phyloP scores from a whole-genome alignment of 2,113 vertebrate species.

The Notechis scutatus region DNA sequence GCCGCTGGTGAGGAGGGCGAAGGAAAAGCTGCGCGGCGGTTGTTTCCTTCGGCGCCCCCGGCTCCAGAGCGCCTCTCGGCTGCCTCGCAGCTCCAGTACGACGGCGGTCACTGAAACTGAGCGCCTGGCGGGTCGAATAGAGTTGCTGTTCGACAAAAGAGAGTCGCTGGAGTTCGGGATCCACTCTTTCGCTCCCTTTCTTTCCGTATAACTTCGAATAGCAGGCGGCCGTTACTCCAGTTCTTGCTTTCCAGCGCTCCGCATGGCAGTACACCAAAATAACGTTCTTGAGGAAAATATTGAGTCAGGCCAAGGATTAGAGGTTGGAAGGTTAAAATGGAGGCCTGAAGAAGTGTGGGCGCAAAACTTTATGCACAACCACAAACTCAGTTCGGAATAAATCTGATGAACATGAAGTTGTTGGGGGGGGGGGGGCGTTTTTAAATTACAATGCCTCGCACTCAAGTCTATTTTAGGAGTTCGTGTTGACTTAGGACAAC shows the following conservation, averaged over 20 bases:
- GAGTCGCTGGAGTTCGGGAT: not conserved
- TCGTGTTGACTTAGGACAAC: not conserved
- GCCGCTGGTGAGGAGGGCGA: conserved; percentile 66
- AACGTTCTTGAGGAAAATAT: not conserved
- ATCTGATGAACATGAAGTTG: not conserved
- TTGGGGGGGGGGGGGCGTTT: not conserved
- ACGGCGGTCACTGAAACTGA: not conserved
- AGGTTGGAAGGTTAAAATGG: not conserved
- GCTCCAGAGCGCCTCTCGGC: not conserved
- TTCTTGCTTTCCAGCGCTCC: not conserved
- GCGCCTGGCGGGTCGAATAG: not conserved
- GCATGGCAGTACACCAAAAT: not conserved
- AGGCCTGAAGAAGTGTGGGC: not conserved
- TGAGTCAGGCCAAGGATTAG: not conserved
- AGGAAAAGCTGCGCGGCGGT: conserved; percentile 46
- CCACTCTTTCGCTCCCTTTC: not conserved
- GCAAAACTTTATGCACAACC: not conserved
- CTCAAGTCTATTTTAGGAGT: not conserved
- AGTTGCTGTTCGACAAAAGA: not conserved
- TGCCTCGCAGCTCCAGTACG: not conserved
- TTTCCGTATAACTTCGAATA: too few relatives aligned
- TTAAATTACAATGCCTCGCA: not conserved
- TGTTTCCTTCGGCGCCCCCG: not conserved
- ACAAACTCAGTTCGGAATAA: not conserved
- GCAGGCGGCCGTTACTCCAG: accelerated